Conservation (phyloP, 1,140 invertebrate genomes). For the Drosophila bocki region DNA sequence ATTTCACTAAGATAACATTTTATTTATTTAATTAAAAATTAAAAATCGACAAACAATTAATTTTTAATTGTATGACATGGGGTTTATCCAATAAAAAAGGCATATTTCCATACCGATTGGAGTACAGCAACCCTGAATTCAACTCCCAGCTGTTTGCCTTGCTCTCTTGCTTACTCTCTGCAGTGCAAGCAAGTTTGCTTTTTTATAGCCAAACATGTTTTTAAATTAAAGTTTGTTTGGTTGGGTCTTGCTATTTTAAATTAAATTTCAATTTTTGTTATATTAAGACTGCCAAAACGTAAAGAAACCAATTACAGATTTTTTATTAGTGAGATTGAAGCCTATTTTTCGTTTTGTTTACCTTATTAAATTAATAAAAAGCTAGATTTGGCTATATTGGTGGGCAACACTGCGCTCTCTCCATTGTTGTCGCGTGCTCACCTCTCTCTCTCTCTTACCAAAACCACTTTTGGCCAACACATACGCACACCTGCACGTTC, state of each 20-base stretch:
- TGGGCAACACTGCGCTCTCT: slow-evolving; percentile 25
- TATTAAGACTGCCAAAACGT: neutral
- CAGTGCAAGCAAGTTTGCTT: neutral
- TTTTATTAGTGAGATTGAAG: too few species aligned
- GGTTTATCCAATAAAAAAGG: neutral
- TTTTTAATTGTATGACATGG: neutral
- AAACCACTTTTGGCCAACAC: slow-evolving; percentile 73
- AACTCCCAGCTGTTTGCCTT: slow-evolving; percentile 49
- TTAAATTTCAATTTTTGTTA: rapidly evolving
- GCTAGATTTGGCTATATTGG: neutral
- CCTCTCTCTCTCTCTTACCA: slow-evolving; percentile 42
- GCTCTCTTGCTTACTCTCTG: slow-evolving; percentile 8
- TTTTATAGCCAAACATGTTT: neutral
- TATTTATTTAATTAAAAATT: neutral
- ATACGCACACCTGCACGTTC: slow-evolving; percentile 41
- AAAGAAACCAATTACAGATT: too few species aligned
- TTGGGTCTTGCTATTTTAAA: too few species aligned
- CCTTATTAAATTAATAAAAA: neutral
- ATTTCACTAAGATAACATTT: neutral
- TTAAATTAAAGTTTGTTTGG: neutral
- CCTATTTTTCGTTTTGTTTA: neutral
- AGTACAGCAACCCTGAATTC: slow-evolving; percentile 38
- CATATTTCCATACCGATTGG: neutral
- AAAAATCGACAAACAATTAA: neutral
- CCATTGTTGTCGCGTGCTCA: slow-evolving; percentile 19